Evolutionary conservation across 2,888 invertebrate genomes (phyloP), one percentile per base, ranked within the genome.

Genomic region (Bembecia ichneumoniformis): DNA sequence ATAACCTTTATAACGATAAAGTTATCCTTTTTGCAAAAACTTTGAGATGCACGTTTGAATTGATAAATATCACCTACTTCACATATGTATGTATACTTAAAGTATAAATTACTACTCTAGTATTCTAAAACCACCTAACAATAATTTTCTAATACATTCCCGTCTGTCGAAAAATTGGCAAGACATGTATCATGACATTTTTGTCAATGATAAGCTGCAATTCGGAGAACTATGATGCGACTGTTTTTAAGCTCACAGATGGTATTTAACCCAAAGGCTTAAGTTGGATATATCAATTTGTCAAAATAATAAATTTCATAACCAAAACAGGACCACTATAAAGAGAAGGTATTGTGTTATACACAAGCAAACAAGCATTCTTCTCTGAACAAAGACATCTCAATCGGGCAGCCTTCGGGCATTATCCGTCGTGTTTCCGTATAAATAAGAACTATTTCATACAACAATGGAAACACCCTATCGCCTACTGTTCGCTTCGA

Each of bases 291-390:
- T 68, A 70, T 77, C 82, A 80, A 83, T 86, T 84, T 84, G 84
- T 84, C 84, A 83, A 66, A 79, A 83, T 74, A 80, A 77, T 70
- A 74, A 68, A 71, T 77, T 82, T 79, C 81, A 82, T 84, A 86
- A 83, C 78, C 77, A 77, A 77, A 84, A 83, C 79, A 82, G 65
- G 62, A 55, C 55, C 61, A 28, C 28, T 56, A 73, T 82, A 81
- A 82, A 82, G 72, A 66, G 59, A 57, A 60, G 57, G 63, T 71
- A 66, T 80, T 79, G 69, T 80, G 68, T 71, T 74, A 66, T 64
- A 74, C 71, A 74, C 77, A 76, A 74, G 71, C 77, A 75, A 75
- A 76, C 78, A 74, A 69, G 69, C 68, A 73, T 79, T 78, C 66
- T 74, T 67, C 64, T 58, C 56, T 57, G 57, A 73, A 82, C 83